Evolutionary conservation across 1,140 invertebrate genomes (phyloP), one percentile per base, ranked within the genome.

Genomic region (Pararge aegeria): DNA sequence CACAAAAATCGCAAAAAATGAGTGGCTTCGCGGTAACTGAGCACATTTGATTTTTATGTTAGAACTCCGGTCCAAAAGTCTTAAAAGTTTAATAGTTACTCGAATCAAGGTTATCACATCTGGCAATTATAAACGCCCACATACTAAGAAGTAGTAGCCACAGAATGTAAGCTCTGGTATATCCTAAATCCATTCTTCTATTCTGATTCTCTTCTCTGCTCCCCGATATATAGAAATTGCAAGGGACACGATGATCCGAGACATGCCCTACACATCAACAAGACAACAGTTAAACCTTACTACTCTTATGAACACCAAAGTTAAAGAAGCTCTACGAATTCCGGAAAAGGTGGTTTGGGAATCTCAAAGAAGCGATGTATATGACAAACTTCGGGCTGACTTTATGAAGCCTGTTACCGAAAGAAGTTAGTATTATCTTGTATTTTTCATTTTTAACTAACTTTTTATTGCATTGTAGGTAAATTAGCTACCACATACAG

Each of bases 361-460:
- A 34, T 76, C 68, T 5, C 93, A 94, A 70, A 91, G 92, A 5
- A 62, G 64, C 3, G 19, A 56, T 0, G 95, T 97, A 0, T 97
- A 96, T 79, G 56, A 73, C 29, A 81, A 75, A 10, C 91, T 96
- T 20, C 63, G 55, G 13, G 92, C 63, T 15, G 96, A 97, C 75
- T 97, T 97, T 70, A 97, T 97, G 96, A 96, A 95, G 75, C 95
- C 96, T 10, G 95, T 95, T 21, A 56, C 55, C 24, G 19, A 37
- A 27, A 15, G 30, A n/a, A 56, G 55, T 56, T 19, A 48, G 55
- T 56, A 46, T 65, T 48, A 46, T 49, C 30, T 20, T 20, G 2
- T 46, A 46, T 5, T 20, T 19, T 20, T 7, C 12, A 15, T 42
- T 15, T 42, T 42, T 16, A 9, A 42, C n/a, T n/a, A n/a, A n/a